Percentiles rank a stretch among this genome's conserved stretches.
phyloP scores from a whole-genome alignment of 92 coral and sea anemone species.

The Paragorgia papillata region DNA sequence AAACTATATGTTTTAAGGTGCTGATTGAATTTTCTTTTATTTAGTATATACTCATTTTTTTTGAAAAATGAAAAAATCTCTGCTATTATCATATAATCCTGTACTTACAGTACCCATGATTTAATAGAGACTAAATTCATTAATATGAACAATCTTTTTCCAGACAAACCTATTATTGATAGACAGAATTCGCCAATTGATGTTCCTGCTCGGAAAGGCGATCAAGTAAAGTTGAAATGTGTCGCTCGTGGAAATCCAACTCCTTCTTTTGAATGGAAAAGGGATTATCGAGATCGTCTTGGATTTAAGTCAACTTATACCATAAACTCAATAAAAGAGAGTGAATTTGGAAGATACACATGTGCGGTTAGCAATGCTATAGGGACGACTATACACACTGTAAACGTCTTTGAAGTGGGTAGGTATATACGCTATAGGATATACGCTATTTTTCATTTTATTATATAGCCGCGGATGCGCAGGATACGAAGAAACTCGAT shows the following conservation, averaged over 20 bases:
- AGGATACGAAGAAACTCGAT: no score
- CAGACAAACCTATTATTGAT: slow-evolving; percentile 83
- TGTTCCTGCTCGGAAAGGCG: slow-evolving; percentile 51
- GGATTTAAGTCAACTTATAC: slow-evolving; percentile 46
- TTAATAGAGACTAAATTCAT: no score
- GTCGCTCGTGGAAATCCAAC: slow-evolving; percentile 77
- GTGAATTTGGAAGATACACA: slow-evolving; percentile 75
- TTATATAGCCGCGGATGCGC: no score
- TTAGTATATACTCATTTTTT: no score
- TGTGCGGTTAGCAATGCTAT: slow-evolving; percentile 67
- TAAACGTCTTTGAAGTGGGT: slow-evolving; percentile 80
- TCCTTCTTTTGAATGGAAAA: slow-evolving; percentile 81
- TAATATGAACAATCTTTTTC: no score
- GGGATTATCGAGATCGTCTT: slow-evolving; percentile 54
- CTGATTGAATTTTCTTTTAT: no score
- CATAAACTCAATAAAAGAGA: slow-evolving; percentile 52
- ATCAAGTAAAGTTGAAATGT: slow-evolving; percentile 60
- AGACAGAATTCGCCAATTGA: slow-evolving; percentile 59
- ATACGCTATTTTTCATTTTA: no score
- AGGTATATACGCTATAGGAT: slow-evolving; percentile 44
- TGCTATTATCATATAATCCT: no score
- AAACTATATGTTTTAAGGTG: no score
- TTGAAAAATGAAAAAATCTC: no score
- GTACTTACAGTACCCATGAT: no score
- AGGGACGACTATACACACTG: slow-evolving; percentile 63